phyloP scores from a whole-genome alignment of 2,113 vertebrate species.

The Hemiscyllium ocellatum region DNA sequence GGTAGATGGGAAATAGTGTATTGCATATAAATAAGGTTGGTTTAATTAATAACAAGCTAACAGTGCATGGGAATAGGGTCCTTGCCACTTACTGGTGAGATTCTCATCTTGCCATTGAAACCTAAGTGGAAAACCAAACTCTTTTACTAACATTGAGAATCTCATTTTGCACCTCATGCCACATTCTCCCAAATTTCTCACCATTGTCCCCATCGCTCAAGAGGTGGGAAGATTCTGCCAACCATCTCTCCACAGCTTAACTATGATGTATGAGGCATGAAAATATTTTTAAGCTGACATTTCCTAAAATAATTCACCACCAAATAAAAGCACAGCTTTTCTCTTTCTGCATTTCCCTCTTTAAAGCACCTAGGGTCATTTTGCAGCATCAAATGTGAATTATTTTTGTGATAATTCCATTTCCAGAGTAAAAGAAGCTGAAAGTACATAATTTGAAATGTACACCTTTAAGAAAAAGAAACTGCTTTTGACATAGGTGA shows the following conservation, averaged over 20 bases:
- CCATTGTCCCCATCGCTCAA: too few relatives aligned
- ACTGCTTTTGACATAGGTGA: not conserved
- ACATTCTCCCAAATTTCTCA: too few relatives aligned
- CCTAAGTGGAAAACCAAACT: too few relatives aligned
- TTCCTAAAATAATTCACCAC: not conserved
- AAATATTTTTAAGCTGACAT: not conserved
- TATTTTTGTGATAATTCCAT: not conserved
- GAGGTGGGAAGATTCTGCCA: too few relatives aligned
- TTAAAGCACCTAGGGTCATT: not conserved
- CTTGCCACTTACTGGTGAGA: too few relatives aligned
- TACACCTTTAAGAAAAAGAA: not conserved
- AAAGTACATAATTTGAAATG: not conserved
- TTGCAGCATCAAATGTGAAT: not conserved
- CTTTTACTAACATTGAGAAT: too few relatives aligned
- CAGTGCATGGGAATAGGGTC: too few relatives aligned
- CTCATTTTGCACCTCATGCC: too few relatives aligned
- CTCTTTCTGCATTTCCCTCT: not conserved
- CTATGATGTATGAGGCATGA: not conserved
- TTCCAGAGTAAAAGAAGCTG: not conserved
- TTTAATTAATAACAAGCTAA: too few relatives aligned
- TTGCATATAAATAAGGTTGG: too few relatives aligned
- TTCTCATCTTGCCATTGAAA: too few relatives aligned
- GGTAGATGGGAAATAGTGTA: too few relatives aligned
- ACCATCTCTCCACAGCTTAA: not conserved
- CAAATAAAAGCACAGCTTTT: not conserved